A percentile compares a stretch with the other conserved stretches of the same genome.
These are phyloP conservation scores for Aptenodytes patagonicus DNA, from an alignment of 2,113 vertebrate species.

Conservation along the genomic window DNA sequence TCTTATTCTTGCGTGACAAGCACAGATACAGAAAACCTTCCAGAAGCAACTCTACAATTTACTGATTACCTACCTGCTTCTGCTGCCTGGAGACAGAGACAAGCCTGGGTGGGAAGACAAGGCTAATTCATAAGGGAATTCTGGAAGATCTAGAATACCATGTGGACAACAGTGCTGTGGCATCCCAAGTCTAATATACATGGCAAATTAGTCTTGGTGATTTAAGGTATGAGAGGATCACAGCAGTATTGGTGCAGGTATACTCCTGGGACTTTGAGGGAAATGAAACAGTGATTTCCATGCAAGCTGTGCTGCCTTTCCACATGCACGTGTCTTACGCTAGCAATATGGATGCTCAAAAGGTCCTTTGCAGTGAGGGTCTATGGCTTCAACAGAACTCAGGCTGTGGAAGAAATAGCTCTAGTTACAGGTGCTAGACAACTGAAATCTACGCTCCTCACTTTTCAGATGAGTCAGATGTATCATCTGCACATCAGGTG, in stretches of 20 bases:
- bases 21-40: not conserved
- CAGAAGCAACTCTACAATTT: not conserved
- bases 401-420: not conserved
- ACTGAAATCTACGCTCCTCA: not conserved
- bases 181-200: accelerated
- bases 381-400: not conserved
- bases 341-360: not conserved
- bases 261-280: not conserved
- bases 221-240: not conserved
- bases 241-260: not conserved
- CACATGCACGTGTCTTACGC: accelerated
- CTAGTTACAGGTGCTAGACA: not conserved
- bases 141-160: not conserved
- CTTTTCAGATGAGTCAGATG: not conserved
- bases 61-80: not conserved
- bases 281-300: not conserved
- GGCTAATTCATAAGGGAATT: not conserved
- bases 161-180: not conserved
- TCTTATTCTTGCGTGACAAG: not conserved
- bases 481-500: not conserved
- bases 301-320: not conserved
- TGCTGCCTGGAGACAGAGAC: not conserved
- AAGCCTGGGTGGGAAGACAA: not conserved
- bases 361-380: not conserved
- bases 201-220: not conserved